A percentile compares a stretch with the other conserved stretches of the same genome.
These are phyloP conservation scores for Hemaris fuciformis DNA, from an alignment of 2,888 invertebrate species.

Conservation along the genomic window DNA sequence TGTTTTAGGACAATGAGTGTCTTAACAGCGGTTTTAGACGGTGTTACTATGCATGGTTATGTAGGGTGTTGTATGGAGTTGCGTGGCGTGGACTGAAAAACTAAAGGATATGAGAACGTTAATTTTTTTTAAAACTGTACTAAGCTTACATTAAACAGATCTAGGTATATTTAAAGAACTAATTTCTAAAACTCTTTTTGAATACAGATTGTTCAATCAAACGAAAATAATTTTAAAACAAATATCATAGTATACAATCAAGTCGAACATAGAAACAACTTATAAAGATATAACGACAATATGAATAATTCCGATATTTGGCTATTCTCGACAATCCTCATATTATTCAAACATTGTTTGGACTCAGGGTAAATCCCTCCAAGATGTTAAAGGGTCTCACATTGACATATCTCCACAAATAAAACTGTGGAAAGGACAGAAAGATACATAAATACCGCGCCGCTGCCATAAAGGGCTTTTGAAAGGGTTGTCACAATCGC, in stretches of 20 bases:
- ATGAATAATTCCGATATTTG: not conserved
- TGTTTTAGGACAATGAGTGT: not conserved
- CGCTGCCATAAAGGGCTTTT: not conserved
- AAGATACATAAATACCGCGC: not conserved
- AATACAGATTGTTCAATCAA: too few species aligned
- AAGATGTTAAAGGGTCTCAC: not conserved
- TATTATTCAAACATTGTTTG: not conserved
- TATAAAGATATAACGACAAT: not conserved
- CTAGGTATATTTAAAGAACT: too few species aligned
- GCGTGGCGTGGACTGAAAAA: too few species aligned
- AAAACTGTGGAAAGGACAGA: not conserved
- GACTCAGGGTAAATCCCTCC: not conserved
- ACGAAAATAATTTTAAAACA: not conserved
- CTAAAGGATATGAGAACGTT: too few species aligned
- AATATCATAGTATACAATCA: not conserved
- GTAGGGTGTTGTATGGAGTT: too few species aligned
- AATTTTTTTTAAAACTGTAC: too few species aligned
- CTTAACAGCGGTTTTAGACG: too few species aligned
- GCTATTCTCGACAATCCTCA: not conserved
- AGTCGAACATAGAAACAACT: not conserved
- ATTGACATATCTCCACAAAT: not conserved
- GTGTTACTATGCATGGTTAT: too few species aligned
- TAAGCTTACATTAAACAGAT: too few species aligned
- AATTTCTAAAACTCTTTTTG: too few species aligned
- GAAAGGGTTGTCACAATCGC: constrained; percentile 5